Conservation (phyloP, 2,888 invertebrate genomes). For the Vannuccia rotundouncinata region DNA sequence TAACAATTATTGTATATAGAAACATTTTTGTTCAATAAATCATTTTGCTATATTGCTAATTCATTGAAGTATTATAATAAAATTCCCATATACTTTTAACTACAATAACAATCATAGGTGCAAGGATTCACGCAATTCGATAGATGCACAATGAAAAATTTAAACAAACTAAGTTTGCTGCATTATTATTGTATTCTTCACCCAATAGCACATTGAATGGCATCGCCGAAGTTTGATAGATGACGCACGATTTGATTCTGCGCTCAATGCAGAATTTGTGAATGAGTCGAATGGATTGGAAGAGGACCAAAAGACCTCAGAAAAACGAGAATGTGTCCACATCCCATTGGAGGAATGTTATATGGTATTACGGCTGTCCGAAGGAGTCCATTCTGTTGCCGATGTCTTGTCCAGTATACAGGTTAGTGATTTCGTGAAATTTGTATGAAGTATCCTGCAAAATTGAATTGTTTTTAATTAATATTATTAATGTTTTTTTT, state of each 20-base stretch:
- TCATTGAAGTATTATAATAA: no score
- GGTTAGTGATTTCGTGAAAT: no score
- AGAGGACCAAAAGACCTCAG: background rate
- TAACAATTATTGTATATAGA: no score
- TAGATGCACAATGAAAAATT: no score
- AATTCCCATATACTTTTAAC: no score
- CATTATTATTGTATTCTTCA: slow-evolving; percentile 30
- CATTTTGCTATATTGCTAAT: no score
- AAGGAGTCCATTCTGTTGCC: background rate
- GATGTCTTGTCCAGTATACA: background rate
- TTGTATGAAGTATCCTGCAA: no score
- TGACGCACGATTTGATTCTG: slow-evolving; percentile 91
- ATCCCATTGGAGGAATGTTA: background rate
- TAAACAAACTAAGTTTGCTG: background rate
- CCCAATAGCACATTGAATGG: slow-evolving; percentile 89
- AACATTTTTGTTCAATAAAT: background rate
- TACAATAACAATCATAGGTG: no score
- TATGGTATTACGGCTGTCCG: background rate
- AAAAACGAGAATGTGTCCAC: background rate
- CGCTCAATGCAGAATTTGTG: slow-evolving; percentile 73
- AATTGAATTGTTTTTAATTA: no score
- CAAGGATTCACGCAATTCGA: no score
- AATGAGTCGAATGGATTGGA: background rate
- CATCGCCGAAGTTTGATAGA: slow-evolving; percentile 89
- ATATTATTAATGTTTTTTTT: no score